phyloP scores from a whole-genome alignment of 2,888 invertebrate species.

The Diloba caeruleocephala region DNA sequence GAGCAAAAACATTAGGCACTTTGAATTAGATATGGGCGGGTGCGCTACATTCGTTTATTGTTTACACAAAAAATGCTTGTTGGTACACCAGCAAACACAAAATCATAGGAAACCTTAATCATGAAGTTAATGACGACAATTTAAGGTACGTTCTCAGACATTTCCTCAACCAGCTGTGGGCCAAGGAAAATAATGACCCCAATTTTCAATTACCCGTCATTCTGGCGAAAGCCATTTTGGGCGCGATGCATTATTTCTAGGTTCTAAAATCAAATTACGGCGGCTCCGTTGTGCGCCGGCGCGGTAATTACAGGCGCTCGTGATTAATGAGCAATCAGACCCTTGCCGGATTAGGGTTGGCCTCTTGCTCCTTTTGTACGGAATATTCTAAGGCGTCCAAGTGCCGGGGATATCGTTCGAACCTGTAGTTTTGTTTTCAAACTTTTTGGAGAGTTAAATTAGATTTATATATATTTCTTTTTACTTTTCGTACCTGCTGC shows the following conservation, averaged over 20 bases:
- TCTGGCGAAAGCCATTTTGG: constrained; percentile 56
- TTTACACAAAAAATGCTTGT: constrained; percentile 22
- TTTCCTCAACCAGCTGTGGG: no score
- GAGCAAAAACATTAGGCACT: constrained; percentile 38
- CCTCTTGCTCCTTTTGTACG: constrained; percentile 59
- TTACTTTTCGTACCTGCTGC: constrained; percentile 47
- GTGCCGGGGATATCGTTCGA: constrained; percentile 49
- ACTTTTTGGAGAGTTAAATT: constrained; percentile 61
- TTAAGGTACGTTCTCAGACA: no score
- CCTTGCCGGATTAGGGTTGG: constrained; percentile 72
- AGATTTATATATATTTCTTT: constrained; percentile 58
- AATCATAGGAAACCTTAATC: not conserved
- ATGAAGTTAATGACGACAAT: not conserved
- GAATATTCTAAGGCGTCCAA: constrained; percentile 58
- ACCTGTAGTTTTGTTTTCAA: constrained; percentile 54
- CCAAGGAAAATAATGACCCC: constrained; percentile 26
- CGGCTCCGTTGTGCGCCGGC: constrained; percentile 69
- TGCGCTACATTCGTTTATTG: constrained; percentile 25
- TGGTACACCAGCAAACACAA: not conserved
- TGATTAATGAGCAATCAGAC: constrained; percentile 87
- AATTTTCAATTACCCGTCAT: constrained; percentile 47
- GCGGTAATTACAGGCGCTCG: constrained; percentile 81
- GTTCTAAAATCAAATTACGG: constrained; percentile 81
- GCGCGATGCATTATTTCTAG: constrained; percentile 73
- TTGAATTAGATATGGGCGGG: constrained; percentile 34